Evolutionary conservation across 2,797 vertebrate genomes (phyloP).

Genomic region (Dipus sagitta): DNA sequence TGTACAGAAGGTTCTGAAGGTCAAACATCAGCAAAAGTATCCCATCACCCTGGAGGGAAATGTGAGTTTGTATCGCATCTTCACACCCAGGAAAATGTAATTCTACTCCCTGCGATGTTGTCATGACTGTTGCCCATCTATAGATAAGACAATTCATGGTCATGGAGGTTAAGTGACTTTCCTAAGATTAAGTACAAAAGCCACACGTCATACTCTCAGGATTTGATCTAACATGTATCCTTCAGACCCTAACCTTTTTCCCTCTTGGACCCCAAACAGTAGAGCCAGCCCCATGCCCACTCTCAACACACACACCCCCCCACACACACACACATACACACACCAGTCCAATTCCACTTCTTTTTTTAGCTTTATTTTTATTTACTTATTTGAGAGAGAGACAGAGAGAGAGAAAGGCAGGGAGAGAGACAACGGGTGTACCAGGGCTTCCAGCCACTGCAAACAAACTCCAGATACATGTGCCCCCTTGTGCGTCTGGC

Average conservation of each 20-base stretch:
- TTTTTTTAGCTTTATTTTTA: neutral
- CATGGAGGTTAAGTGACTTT: neutral
- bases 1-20: neutral
- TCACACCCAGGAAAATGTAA: neutral
- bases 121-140: neutral
- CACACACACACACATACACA: neutral
- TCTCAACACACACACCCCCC: neutral
- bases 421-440: no score
- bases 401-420: no score
- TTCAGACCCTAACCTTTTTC: neutral
- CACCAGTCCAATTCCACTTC: neutral
- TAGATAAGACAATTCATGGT: neutral
- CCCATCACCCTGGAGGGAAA: neutral
- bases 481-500: no score
- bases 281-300: no score
- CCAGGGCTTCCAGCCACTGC: no score
- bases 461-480: no score
- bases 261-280: neutral
- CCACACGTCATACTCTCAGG: neutral
- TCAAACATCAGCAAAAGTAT: neutral
- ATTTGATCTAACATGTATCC: neutral
- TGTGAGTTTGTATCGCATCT: neutral
- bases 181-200: neutral
- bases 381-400: no score
- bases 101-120: neutral